Percentiles rank a stretch among this genome's conserved stretches.
Evolutionary conservation across 2,888 invertebrate species (phyloP).

Genomic region (Ethmia dodecea): DNA sequence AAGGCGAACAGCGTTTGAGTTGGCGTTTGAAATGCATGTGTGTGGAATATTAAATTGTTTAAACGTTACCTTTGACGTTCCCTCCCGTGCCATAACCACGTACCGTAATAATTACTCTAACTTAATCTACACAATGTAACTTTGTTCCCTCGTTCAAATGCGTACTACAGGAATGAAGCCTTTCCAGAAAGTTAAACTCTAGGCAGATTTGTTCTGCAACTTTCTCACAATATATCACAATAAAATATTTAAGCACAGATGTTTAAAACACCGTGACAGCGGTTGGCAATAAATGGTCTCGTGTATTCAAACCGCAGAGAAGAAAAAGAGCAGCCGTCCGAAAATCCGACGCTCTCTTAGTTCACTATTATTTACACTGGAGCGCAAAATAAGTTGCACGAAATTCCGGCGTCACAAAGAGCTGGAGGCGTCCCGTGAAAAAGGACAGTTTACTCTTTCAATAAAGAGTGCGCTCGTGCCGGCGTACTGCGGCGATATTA

Average conservation of each 20-base stretch:
- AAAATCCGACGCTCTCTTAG: slow-evolving; percentile 52
- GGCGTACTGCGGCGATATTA: slow-evolving; percentile 55
- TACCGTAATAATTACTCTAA: slow-evolving; percentile 63
- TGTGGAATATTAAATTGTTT: slow-evolving; percentile 76
- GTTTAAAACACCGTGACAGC: slow-evolving; percentile 29
- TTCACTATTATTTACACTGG: slow-evolving; percentile 61
- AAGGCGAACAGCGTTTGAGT: slow-evolving; percentile 70
- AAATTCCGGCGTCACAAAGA: slow-evolving; percentile 60
- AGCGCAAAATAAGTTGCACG: slow-evolving; percentile 62
- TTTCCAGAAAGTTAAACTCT: neutral
- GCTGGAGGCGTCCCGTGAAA: slow-evolving; percentile 63
- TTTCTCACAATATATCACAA: slow-evolving; percentile 36
- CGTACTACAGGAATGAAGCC: neutral
- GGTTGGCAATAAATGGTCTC: slow-evolving; percentile 35
- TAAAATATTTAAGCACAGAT: slow-evolving; percentile 36
- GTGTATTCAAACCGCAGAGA: slow-evolving; percentile 44
- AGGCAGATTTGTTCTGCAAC: neutral
- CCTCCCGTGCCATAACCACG: slow-evolving; percentile 48
- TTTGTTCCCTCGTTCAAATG: slow-evolving; percentile 37
- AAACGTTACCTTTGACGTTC: slow-evolving; percentile 69
- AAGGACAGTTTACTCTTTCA: slow-evolving; percentile 74
- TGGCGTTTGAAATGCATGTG: slow-evolving; percentile 71
- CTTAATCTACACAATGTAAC: slow-evolving; percentile 54
- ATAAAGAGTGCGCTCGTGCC: slow-evolving; percentile 58
- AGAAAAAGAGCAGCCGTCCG: slow-evolving; percentile 42